Base-by-base conservation (phyloP, 2,797 vertebrate species). In the Esox lucius region DNA sequence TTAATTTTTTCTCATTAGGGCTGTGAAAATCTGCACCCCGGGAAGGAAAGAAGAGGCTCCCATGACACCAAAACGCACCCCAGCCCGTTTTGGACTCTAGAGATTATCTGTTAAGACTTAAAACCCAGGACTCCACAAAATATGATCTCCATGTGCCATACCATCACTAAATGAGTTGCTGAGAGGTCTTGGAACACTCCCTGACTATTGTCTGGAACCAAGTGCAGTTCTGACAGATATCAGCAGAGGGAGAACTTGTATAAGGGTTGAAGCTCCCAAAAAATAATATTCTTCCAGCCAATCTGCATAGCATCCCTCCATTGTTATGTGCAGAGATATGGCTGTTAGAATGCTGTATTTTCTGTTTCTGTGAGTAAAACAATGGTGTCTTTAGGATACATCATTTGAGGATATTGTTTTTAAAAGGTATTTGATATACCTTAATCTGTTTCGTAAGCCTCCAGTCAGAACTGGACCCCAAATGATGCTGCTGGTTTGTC, bases 31-130 rank as follows among this genome's bases (percentile, higher is more conserved):
- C 92, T 97, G 95, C 81, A 99, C 97, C 8, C 98, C 97, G 2
- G 98, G 98, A 72, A 94, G 97, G 82, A 96, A 86, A 80, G 97
- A 98, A 31, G 96, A 98, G n/a, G 92, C 94, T 8, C 95, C 96
- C 49, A 95, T 96, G 94, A 98, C 96, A 0, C 97, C 97, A 28
- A 96, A 94, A 81, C 95, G 91, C 74, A 98, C 96, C 0, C 97
- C 97, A 2, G 94, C 97, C 22, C 96, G 97, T 76, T 99, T 98
- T 39, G 97, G 97, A 80, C 94, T 99, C 78, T 99, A 91, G 85
- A 53, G 17, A n/a, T 7, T 17, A 5, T 5, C 8, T 70, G 13
- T 28, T 56, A 33, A 74, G 24, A 46, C 16, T 35, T 70, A 80
- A 61, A 11, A 17, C 48, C 66, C 69, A 66, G 51, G 68, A 65